Base-by-base conservation (phyloP, 1,140 invertebrate genomes). In the Cotesia typhae region DNA sequence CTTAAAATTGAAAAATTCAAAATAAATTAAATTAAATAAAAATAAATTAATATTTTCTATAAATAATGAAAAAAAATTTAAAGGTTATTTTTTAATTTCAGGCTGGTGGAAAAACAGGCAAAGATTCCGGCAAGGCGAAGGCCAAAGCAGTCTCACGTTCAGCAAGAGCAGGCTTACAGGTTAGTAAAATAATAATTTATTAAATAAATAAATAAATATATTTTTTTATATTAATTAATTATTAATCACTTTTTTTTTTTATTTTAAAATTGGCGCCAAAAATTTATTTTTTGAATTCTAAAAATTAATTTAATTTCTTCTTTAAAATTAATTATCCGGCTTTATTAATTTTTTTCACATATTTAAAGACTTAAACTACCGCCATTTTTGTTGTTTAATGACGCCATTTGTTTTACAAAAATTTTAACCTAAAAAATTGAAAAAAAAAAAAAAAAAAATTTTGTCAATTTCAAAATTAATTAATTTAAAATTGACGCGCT, bases 121-220 rank as follows among this genome's bases (percentile, higher is more conserved):
- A 99, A 90, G 97, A 99, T 90, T 98, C 97, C 64, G 98, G 98
- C 81, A 99, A 99, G 91, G 95, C 97, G n/a, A 99, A 99, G 89
- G 96, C 96, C 63, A 99, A 99, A 90, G 97, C 98, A 77, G 96
- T 99, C 53, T 99, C 98, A 65, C 92, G 98, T 83, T 99, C 98
- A 67, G 97, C 97, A 70, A 91, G 98, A 82, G 98, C 98, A 81
- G 98, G 98, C 78, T 91, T 99, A 81, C 98, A 99, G 93, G 97
- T 98, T 91, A 91, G 88, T 87, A 17, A 17, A 17, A 17, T 17
- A 17, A 17, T 78, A 69, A 53, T 9, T 17, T 28, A 47, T 70
- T 47, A 64, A 52, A 10, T 9, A 17, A 17, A 10, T 9, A 17
- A 17, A 17, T 17, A 17, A 17, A 17, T 17, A 17, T 17, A 17